Percentiles rank a stretch among this genome's conserved stretches.
phyloP scores from a whole-genome alignment of 2,888 invertebrate genomes.

The Leptinotarsa rubiginosa region DNA sequence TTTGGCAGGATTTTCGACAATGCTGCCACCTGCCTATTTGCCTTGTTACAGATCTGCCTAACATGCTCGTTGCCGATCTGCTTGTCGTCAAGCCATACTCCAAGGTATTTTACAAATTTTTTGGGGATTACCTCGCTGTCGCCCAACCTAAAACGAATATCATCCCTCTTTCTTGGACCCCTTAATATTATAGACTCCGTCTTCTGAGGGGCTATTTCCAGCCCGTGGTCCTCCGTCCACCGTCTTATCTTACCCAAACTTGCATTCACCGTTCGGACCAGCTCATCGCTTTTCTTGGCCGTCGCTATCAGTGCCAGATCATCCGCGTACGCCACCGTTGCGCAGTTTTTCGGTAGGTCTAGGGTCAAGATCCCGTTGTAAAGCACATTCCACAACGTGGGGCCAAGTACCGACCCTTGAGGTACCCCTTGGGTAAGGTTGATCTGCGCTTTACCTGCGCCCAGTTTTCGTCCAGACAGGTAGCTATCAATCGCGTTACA shows the following conservation, averaged over 20 bases:
- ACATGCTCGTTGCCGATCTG: constrained; percentile 20
- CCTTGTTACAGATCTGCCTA: constrained; percentile 1
- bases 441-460: not conserved
- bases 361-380: constrained; percentile 23
- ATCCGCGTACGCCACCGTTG: not conserved
- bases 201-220: constrained; percentile 20
- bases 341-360: not conserved
- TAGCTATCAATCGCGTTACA: constrained; percentile 14
- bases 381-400: constrained; percentile 35
- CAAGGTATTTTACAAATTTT: constrained; percentile 30
- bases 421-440: constrained; percentile 23
- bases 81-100: constrained; percentile 30
- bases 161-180: constrained; percentile 26
- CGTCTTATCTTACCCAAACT: not conserved
- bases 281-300: constrained; percentile 16
- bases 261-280: constrained; percentile 3
- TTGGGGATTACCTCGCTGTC: not conserved
- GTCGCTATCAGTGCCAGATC: constrained; percentile 9
- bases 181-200: constrained; percentile 30
- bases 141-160: not conserved
- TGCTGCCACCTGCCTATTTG: constrained; percentile 5
- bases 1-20: constrained; percentile 33
- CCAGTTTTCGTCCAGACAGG: not conserved
- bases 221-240: constrained; percentile 31
- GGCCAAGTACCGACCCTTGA: constrained; percentile 38